phyloP scores from a whole-genome alignment of 2,797 vertebrate species.

The Danio albolineatus region DNA sequence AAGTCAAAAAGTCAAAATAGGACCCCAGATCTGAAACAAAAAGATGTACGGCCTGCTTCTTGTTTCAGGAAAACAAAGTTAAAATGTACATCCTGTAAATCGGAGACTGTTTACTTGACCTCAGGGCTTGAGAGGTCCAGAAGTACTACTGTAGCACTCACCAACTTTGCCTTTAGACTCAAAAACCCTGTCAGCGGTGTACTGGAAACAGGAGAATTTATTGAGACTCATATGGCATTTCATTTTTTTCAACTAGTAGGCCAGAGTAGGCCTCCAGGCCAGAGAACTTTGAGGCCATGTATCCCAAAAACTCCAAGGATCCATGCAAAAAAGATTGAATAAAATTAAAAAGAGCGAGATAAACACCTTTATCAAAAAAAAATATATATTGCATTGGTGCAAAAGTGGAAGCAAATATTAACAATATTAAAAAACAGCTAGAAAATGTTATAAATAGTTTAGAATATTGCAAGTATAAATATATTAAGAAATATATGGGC shows the following conservation, averaged over 20 bases:
- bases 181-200: background rate
- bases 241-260: background rate
- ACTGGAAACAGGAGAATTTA: background rate
- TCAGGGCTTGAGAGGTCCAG: background rate
- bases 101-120: background rate
- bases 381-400: no score
- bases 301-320: background rate
- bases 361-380: no score
- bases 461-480: no score
- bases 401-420: no score
- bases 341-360: no score
- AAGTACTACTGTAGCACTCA: background rate
- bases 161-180: background rate
- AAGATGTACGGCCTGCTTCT: background rate
- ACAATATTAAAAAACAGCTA: no score
- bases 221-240: background rate
- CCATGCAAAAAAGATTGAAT: no score
- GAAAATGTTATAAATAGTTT: no score
- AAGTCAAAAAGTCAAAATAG: background rate
- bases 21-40: background rate
- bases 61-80: background rate
- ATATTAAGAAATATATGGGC: no score
- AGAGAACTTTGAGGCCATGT: background rate
- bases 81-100: constrained; percentile 2
- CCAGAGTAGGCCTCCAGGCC: no score